Percentiles rank a stretch among this genome's conserved stretches.
These are phyloP conservation scores for Pristionchus entomophagus DNA, from an alignment of 2,888 invertebrate species.

Conservation along the genomic window DNA sequence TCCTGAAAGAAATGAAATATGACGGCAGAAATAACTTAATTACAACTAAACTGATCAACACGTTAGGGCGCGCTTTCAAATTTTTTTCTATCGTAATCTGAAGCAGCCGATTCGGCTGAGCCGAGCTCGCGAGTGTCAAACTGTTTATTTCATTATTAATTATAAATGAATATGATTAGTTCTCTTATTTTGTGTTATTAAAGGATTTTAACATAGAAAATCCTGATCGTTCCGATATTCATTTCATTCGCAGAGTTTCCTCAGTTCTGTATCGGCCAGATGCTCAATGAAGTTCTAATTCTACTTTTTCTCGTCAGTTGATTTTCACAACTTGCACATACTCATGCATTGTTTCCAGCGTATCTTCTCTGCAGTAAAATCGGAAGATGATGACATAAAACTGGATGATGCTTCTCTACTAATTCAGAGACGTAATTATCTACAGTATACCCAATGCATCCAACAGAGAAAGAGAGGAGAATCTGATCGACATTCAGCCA, in stretches of 20 bases:
- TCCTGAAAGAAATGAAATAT: neutral
- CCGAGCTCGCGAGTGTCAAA: no score
- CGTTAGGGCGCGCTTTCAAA: no score
- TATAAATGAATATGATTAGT: no score
- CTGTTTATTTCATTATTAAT: no score
- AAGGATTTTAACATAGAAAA: no score
- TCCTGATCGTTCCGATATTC: no score
- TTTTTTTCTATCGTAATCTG: no score
- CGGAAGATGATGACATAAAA: neutral
- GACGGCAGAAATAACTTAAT: neutral
- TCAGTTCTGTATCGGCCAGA: neutral
- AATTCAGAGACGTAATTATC: neutral
- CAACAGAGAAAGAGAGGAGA: neutral
- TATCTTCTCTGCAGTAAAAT: neutral
- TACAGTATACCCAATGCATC: slow-evolving; percentile 40
- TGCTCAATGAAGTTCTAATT: neutral
- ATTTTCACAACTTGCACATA: neutral
- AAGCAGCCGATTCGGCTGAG: no score
- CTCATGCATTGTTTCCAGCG: neutral
- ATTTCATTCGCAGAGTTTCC: neutral
- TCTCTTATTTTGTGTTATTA: no score
- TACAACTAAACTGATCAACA: neutral
- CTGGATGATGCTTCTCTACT: slow-evolving; percentile 26
- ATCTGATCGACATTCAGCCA: slow-evolving; percentile 7
- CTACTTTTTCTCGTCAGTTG: neutral